These are phyloP conservation scores for Megamerina dolium DNA, from an alignment of 2,888 invertebrate species.

Conservation along the genomic window DNA sequence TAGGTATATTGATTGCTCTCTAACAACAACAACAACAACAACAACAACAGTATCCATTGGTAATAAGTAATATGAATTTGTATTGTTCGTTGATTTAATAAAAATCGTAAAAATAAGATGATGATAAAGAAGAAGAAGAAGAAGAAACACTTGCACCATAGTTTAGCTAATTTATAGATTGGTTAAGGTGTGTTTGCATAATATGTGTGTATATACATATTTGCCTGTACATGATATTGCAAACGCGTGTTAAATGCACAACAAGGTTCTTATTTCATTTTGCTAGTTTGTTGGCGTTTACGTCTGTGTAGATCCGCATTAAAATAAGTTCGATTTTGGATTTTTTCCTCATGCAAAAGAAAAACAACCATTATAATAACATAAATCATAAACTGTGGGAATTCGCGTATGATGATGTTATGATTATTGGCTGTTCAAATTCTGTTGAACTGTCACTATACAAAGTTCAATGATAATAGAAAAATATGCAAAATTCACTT, in stretches of 20 bases:
- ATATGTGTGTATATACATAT: slow-evolving; percentile 15
- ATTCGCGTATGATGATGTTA: not conserved
- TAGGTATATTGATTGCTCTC: too few relatives aligned
- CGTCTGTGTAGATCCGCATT: too few relatives aligned
- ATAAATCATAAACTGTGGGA: slow-evolving; percentile 3
- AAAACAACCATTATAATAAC: not conserved
- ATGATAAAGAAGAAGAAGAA: too few relatives aligned
- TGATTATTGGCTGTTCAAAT: not conserved
- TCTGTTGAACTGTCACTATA: not conserved
- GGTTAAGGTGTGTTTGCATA: slow-evolving; percentile 13
- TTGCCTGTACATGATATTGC: not conserved
- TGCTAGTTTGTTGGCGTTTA: too few relatives aligned
- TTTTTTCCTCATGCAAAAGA: too few relatives aligned
- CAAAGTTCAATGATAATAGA: slow-evolving; percentile 1
- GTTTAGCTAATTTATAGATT: slow-evolving; percentile 31
- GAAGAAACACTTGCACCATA: slow-evolving; percentile 37
- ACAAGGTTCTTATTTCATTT: slow-evolving; percentile 21
- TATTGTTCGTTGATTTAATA: too few relatives aligned
- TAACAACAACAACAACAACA: too few relatives aligned
- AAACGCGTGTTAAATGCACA: slow-evolving; percentile 16
- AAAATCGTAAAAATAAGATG: too few relatives aligned
- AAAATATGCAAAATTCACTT: too few relatives aligned
- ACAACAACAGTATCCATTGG: too few relatives aligned
- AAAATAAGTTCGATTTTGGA: too few relatives aligned
- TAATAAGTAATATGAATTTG: too few relatives aligned